Percentiles rank a stretch among this genome's conserved stretches.
Conservation (phyloP, 1,140 invertebrate genomes). For the Halotydeus destructor region DNA sequence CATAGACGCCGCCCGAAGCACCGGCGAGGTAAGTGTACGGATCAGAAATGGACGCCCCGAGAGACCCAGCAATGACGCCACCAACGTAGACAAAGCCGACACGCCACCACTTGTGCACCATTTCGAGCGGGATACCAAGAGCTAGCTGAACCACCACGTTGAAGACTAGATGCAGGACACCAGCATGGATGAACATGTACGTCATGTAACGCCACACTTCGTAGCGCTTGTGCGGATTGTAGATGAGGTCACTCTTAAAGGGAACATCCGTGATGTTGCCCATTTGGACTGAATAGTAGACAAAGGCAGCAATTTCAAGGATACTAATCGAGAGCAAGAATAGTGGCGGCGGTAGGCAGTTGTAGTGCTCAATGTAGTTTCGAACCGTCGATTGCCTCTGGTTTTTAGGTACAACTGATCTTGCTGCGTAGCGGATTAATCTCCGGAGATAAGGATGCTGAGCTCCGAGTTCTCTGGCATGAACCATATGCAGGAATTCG, state of each 20-base stretch:
- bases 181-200: slow-evolving; percentile 92
- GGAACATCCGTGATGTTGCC: slow-evolving; percentile 33
- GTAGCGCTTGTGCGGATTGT: slow-evolving; percentile 61
- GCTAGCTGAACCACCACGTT: slow-evolving; percentile 79
- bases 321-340: slow-evolving; percentile 44
- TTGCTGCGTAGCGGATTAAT: slow-evolving; percentile 18
- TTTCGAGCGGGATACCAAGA: slow-evolving; percentile 74
- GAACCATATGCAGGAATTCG: slow-evolving; percentile 56
- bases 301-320: slow-evolving; percentile 24
- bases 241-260: slow-evolving; percentile 51
- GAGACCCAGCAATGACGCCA: slow-evolving; percentile 49
- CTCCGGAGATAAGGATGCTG: slow-evolving; percentile 13
- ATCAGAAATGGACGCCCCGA: slow-evolving; percentile 69
- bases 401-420: slow-evolving; percentile 33
- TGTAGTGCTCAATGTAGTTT: slow-evolving; percentile 61
- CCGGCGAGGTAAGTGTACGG: slow-evolving; percentile 67
- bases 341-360: slow-evolving; percentile 52
- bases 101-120: slow-evolving; percentile 86
- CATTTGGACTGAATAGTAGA: slow-evolving; percentile 25
- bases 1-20: slow-evolving; percentile 87
- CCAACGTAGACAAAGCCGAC: slow-evolving; percentile 50
- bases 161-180: slow-evolving; percentile 66
- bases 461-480: slow-evolving; percentile 8
- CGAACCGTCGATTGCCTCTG: slow-evolving; percentile 26
- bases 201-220: slow-evolving; percentile 63